Evolutionary conservation across 2,113 vertebrate species (phyloP).

Genomic region (Pavo muticus): DNA sequence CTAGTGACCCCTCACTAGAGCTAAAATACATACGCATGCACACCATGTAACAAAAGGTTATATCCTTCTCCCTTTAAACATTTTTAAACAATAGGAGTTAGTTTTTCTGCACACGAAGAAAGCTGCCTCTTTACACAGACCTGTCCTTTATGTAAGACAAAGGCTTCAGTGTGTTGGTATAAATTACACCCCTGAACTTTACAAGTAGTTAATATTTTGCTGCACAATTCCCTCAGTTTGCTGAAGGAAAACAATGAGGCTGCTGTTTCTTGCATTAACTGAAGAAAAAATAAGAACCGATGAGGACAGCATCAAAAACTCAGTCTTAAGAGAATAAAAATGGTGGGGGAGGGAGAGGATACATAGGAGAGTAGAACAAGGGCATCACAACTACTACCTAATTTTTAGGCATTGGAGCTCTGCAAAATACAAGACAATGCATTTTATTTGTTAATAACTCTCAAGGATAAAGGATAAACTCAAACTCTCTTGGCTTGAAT

Average conservation of each 20-base stretch:
- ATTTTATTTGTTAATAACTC: background rate
- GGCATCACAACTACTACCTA: background rate
- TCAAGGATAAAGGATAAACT: background rate
- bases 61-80: background rate
- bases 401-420: background rate
- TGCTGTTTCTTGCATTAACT: background rate
- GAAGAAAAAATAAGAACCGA: background rate
- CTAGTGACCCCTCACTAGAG: background rate
- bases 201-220: background rate
- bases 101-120: background rate
- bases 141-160: background rate
- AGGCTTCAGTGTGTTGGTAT: background rate
- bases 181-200: background rate
- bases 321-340: background rate
- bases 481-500: background rate
- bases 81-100: background rate
- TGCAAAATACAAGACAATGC: background rate
- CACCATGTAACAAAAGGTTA: background rate
- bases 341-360: background rate
- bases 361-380: background rate
- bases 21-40: background rate
- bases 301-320: background rate
- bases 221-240: background rate
- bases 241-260: background rate
- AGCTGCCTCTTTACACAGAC: background rate